Evolutionary conservation across 2,888 invertebrate species (phyloP).

Genomic region (Epinotia nisella): DNA sequence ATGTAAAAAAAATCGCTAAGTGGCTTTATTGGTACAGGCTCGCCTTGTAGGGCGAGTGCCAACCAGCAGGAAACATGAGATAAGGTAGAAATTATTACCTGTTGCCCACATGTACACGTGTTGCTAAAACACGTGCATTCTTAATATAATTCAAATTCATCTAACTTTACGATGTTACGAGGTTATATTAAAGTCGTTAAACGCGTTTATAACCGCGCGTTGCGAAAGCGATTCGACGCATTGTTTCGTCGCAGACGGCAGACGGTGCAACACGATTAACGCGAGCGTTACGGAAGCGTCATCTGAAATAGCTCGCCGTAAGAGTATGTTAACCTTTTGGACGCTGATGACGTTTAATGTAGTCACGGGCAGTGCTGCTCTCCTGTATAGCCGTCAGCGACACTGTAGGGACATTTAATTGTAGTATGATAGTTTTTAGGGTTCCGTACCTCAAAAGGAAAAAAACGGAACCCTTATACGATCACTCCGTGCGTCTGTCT

Average conservation of each 20-base stretch:
- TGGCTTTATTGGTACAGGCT: neutral
- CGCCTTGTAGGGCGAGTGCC: neutral
- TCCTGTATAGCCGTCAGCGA: constrained; percentile 3
- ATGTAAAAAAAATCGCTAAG: neutral
- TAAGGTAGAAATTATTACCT: neutral
- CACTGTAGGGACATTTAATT: neutral
- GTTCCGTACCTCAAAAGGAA: too few species aligned
- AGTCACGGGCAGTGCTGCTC: neutral
- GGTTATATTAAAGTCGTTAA: constrained; percentile 50
- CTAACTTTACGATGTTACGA: constrained; percentile 46
- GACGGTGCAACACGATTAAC: constrained; percentile 45
- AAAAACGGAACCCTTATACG: too few species aligned
- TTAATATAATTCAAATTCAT: constrained; percentile 45
- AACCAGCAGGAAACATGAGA: too few species aligned
- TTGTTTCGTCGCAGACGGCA: constrained; percentile 53
- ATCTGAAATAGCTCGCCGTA: constrained; percentile 46
- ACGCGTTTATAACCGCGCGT: constrained; percentile 55
- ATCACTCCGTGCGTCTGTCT: too few species aligned
- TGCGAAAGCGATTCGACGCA: constrained; percentile 54
- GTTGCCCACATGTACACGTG: constrained; percentile 25
- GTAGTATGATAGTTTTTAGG: too few species aligned
- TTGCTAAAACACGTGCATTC: constrained; percentile 37
- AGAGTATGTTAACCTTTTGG: constrained; percentile 20
- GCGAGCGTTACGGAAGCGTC: constrained; percentile 51
- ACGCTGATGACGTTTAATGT: constrained; percentile 5